A percentile compares a stretch with the other conserved stretches of the same genome.
These are phyloP conservation scores for Manduca sexta DNA, from an alignment of 1,140 invertebrate species.

Conservation along the genomic window DNA sequence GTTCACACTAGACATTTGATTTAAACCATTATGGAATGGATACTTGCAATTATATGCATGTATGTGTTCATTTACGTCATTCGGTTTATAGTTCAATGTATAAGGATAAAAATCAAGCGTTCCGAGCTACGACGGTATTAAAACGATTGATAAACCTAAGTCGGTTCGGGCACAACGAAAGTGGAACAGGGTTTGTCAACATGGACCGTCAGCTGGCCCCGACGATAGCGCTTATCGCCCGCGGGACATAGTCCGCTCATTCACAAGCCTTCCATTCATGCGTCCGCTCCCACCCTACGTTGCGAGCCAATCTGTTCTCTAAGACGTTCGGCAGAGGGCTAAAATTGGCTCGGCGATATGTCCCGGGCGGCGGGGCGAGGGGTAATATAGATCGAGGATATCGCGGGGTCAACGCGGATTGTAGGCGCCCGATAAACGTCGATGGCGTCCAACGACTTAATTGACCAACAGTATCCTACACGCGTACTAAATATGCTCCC, in stretches of 20 bases:
- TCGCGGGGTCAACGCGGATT: conserved; percentile 69
- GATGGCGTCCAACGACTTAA: conserved; percentile 43
- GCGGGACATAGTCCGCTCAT: conserved; percentile 71
- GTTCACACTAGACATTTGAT: no score
- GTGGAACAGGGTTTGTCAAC: conserved; percentile 70
- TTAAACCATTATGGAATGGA: no score
- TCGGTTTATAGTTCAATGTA: background rate
- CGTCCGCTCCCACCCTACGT: conserved; percentile 31
- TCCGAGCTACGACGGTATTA: conserved; percentile 19
- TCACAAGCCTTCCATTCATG: conserved; percentile 70
- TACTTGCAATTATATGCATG: no score
- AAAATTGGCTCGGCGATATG: conserved; percentile 20
- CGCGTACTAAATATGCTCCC: background rate
- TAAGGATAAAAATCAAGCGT: conserved; percentile 20
- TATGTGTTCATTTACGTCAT: background rate
- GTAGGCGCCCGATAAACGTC: conserved; percentile 64
- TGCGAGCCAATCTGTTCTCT: conserved; percentile 33
- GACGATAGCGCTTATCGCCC: conserved; percentile 66
- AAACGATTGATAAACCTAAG: conserved; percentile 55
- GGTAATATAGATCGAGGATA: conserved; percentile 65
- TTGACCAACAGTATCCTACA: conserved; percentile 13
- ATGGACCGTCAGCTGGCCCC: conserved; percentile 65
- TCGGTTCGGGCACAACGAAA: conserved; percentile 51
- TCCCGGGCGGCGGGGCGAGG: conserved; percentile 35
- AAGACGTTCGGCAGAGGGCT: conserved; percentile 28